Conservation (phyloP, 2,797 vertebrate species). For the Myotis vivesi region DNA sequence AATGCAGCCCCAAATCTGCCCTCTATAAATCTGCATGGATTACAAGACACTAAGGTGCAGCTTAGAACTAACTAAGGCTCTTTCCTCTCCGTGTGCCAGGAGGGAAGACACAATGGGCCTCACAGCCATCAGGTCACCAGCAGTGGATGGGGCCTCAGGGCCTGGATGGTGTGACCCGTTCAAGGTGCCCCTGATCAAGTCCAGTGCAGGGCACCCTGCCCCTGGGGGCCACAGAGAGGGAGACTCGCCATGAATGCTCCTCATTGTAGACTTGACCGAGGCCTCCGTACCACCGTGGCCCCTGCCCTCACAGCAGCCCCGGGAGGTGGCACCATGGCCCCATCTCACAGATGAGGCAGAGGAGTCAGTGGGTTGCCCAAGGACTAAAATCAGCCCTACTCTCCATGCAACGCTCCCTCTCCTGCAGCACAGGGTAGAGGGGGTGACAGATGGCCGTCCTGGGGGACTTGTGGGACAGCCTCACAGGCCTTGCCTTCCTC, state of each 20-base stretch:
- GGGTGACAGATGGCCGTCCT: not conserved
- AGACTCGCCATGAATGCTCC: too few species aligned
- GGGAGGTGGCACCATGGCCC: not conserved
- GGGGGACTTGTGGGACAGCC: not conserved
- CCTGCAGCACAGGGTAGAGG: not conserved
- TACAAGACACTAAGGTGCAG: not conserved
- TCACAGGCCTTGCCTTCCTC: not conserved
- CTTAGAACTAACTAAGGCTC: not conserved
- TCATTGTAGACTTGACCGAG: fast-evolving
- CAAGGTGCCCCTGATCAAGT: not conserved
- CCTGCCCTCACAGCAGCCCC: not conserved
- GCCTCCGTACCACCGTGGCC: fast-evolving
- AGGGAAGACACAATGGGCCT: not conserved
- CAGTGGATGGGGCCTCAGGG: not conserved
- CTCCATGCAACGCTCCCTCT: too few species aligned
- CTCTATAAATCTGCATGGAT: not conserved
- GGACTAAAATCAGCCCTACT: not conserved
- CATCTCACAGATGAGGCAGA: not conserved
- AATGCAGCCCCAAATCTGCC: not conserved
- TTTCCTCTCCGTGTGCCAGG: not conserved
- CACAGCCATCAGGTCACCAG: not conserved
- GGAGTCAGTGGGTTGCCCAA: not conserved
- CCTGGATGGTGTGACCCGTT: too few species aligned
- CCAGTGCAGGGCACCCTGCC: not conserved
- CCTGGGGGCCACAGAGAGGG: not conserved